Percentiles rank a stretch among this genome's conserved stretches.
Conservation (phyloP, 2,888 invertebrate species). For the Stegana nigrithorax region DNA sequence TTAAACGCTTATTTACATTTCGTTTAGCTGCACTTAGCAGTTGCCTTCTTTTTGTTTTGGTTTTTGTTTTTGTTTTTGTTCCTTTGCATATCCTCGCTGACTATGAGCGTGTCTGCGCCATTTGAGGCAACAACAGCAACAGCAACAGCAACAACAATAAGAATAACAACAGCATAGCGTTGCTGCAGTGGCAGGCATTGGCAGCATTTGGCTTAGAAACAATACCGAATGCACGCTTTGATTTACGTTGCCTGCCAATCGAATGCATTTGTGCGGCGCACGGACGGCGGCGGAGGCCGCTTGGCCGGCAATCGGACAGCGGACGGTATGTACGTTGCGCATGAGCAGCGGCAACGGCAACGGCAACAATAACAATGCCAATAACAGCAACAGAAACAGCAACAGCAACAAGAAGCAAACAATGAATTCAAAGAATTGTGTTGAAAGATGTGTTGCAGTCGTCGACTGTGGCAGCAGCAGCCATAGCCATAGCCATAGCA, state of each 20-base stretch:
- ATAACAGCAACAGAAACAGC: constrained; percentile 9
- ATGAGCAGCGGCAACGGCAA: neutral
- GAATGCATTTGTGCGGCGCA: neutral
- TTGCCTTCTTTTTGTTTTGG: constrained; percentile 10
- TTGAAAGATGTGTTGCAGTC: neutral
- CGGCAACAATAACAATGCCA: neutral
- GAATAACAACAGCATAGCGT: neutral
- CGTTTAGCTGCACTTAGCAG: constrained; percentile 59
- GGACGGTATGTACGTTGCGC: too few relatives aligned
- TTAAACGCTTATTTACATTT: constrained; percentile 64
- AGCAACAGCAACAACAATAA: constrained; percentile 5
- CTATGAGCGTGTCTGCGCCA: constrained; percentile 9
- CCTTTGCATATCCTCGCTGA: too few relatives aligned
- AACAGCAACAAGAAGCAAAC: constrained; percentile 28
- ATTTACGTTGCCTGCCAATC: neutral
- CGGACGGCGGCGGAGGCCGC: too few relatives aligned
- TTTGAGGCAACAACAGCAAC: constrained; percentile 18
- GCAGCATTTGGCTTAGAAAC: constrained; percentile 7
- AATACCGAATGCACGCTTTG: constrained; percentile 10
- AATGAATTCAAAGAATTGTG: constrained; percentile 26
- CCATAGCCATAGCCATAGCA: neutral
- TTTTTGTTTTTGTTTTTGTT: constrained; percentile 26
- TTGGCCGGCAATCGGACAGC: too few relatives aligned
- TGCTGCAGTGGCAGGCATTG: neutral
- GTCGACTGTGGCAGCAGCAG: neutral